Conservation (phyloP, 2,113 vertebrate species). For the Muscicapa adusta region DNA sequence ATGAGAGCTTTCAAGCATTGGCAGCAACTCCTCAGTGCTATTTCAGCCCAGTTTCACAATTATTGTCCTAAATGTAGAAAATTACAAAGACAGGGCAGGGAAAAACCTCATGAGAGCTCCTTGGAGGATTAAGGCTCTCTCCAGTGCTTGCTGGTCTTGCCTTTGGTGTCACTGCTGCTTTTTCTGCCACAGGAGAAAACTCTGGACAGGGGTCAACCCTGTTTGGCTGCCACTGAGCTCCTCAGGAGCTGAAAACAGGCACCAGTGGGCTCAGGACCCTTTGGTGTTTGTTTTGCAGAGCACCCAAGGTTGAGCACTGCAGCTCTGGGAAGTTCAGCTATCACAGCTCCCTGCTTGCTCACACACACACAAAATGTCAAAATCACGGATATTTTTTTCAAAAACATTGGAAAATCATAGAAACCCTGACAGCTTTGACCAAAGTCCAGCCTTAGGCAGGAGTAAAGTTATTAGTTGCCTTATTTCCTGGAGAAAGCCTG, state of each 20-base stretch:
- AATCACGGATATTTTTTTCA: not conserved
- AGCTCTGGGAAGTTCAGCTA: not conserved
- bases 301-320: not conserved
- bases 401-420: slow-evolving; percentile 42
- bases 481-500: slow-evolving; percentile 51
- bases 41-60: not conserved
- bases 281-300: not conserved
- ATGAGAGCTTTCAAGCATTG: not conserved
- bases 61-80: not conserved
- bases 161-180: not conserved
- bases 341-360: not conserved
- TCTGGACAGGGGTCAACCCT: not conserved
- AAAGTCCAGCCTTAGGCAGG: slow-evolving; percentile 67
- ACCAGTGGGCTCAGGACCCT: not conserved
- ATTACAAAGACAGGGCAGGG: not conserved
- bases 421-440: slow-evolving; percentile 59
- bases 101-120: not conserved
- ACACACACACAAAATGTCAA: slow-evolving; percentile 6
- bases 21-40: not conserved
- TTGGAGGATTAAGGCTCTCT: not conserved
- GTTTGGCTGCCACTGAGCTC: not conserved
- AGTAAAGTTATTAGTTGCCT: slow-evolving; percentile 64
- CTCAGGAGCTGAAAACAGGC: not conserved
- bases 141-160: not conserved
- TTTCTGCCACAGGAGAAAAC: not conserved